Percentiles rank a stretch among this genome's conserved stretches.
These are phyloP conservation scores for Xylota sylvarum DNA, from an alignment of 2,888 invertebrate species.

Conservation along the genomic window DNA sequence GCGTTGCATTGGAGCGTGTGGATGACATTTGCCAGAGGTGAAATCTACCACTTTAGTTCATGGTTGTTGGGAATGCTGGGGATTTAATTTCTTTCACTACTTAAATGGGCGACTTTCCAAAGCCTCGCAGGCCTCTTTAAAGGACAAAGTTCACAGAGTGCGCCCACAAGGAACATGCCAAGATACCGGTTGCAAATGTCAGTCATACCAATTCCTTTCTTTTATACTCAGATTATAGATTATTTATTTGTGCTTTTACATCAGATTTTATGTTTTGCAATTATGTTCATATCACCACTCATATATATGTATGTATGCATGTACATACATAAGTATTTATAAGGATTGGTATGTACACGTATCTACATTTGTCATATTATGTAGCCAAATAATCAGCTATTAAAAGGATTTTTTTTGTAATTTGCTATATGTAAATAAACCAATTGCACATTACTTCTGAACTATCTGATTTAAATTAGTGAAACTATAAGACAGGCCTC, in stretches of 20 bases:
- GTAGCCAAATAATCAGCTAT: too few species aligned
- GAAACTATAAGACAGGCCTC: too few species aligned
- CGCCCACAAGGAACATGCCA: not conserved
- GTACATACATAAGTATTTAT: too few species aligned
- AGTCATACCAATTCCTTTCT: not conserved
- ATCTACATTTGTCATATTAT: too few species aligned
- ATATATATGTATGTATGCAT: too few species aligned
- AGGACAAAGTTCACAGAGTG: not conserved
- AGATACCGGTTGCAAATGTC: not conserved
- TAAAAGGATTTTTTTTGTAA: conserved; percentile 79
- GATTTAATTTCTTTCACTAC: not conserved
- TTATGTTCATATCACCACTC: too few species aligned
- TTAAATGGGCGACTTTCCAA: not conserved
- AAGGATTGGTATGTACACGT: too few species aligned
- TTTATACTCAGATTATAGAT: too few species aligned
- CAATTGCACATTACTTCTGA: too few species aligned
- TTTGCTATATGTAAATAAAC: too few species aligned
- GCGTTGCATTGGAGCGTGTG: conserved; percentile 7
- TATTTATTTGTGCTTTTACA: too few species aligned
- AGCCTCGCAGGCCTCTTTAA: not conserved
- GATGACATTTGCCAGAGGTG: conserved; percentile 46
- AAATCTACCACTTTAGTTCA: conserved; percentile 20
- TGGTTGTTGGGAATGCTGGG: not conserved
- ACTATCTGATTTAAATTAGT: too few species aligned
- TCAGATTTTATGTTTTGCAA: not conserved